A percentile compares a stretch with the other conserved stretches of the same genome.
phyloP scores from a whole-genome alignment of 2,888 invertebrate genomes.

The Mantis religiosa region DNA sequence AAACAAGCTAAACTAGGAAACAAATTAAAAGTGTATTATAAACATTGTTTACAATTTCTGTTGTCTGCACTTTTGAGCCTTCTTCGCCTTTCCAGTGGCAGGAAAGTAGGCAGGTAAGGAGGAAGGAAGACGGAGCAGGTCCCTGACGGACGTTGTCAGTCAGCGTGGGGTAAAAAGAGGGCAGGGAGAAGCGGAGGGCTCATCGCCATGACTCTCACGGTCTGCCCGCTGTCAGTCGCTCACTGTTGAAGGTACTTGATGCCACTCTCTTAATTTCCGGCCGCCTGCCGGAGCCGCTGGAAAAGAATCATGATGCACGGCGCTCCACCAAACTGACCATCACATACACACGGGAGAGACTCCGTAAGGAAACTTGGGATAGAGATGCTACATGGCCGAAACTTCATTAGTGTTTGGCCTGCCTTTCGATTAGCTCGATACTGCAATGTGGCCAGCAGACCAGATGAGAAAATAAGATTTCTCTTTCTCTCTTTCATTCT shows the following conservation, averaged over 20 bases:
- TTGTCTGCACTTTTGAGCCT: background rate
- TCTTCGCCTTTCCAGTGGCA: background rate
- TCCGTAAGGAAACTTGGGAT: conserved; percentile 4
- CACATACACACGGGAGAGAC: background rate
- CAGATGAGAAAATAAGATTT: conserved; percentile 32
- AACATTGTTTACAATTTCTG: too few relatives aligned
- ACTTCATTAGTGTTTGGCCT: conserved; percentile 31
- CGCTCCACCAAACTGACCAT: conserved; percentile 13
- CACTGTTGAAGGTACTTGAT: conserved; percentile 16
- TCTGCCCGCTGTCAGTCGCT: background rate
- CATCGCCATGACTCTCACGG: conserved; percentile 25
- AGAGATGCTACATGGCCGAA: conserved; percentile 14
- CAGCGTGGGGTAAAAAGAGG: background rate
- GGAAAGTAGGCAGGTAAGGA: background rate
- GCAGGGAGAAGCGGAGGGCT: background rate
- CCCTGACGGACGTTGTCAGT: conserved; percentile 4
- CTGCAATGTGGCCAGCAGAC: conserved; percentile 17
- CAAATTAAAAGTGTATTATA: too few relatives aligned
- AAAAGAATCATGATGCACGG: conserved; percentile 5
- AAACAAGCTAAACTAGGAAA: too few relatives aligned
- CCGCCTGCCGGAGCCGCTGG: background rate
- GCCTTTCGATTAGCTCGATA: conserved; percentile 31
- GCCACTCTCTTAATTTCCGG: conserved; percentile 30
- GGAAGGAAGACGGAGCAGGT: background rate
- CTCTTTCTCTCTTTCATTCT: background rate